Evolutionary conservation across 1,140 invertebrate species (phyloP).

Genomic region (Cydia splendana): DNA sequence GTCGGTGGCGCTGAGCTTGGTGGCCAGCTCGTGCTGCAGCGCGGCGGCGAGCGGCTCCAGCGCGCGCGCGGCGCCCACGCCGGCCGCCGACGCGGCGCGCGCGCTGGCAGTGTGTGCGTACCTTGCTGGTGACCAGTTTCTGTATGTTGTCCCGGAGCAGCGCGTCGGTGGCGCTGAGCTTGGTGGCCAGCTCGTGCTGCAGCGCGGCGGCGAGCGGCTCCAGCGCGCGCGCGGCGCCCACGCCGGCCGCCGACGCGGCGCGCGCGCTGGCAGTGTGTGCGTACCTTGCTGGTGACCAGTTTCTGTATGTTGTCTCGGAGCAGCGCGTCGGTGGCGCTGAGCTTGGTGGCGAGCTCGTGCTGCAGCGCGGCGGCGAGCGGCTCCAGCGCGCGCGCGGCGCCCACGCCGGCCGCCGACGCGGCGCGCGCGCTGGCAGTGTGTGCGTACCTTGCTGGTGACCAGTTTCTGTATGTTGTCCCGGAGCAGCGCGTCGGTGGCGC

Average conservation of each 20-base stretch:
- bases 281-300: constrained; percentile 86
- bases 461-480: constrained; percentile 90
- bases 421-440: constrained; percentile 70
- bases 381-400: constrained; percentile 82
- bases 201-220: constrained; percentile 85
- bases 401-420: constrained; percentile 67
- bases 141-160: constrained; percentile 89
- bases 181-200: constrained; percentile 85
- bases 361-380: constrained; percentile 85
- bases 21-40: constrained; percentile 84
- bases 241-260: constrained; percentile 64
- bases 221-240: constrained; percentile 81
- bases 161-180: constrained; percentile 85
- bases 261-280: constrained; percentile 68
- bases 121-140: constrained; percentile 87
- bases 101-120: too few relatives aligned
- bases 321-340: constrained; percentile 85
- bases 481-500: constrained; percentile 85
- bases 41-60: constrained; percentile 85
- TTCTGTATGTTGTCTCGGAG: constrained; percentile 90
- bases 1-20: constrained; percentile 87
- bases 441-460: constrained; percentile 86
- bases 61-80: constrained; percentile 77
- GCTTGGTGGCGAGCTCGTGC: constrained; percentile 85
- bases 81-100: constrained; percentile 64